Conservation (phyloP, 2,113 vertebrate species). For the Coracopsis vasa region DNA sequence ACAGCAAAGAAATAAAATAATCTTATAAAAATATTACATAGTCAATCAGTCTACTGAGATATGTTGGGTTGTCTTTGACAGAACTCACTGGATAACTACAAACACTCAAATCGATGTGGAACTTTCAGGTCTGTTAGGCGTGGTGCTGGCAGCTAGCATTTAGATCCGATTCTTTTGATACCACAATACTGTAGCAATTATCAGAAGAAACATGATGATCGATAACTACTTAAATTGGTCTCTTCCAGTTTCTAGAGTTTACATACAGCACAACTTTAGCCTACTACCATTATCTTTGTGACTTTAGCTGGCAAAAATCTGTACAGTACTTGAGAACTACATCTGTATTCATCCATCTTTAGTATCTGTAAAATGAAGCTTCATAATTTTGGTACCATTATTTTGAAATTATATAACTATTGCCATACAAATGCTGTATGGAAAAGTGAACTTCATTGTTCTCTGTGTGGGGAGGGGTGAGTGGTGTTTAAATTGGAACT, state of each 20-base stretch:
- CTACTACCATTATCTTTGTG: fast-evolving
- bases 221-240: neutral
- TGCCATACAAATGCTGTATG: neutral
- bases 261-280: neutral
- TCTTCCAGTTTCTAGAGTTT: neutral
- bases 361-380: neutral
- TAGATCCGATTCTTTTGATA: neutral
- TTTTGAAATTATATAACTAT: neutral
- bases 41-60: neutral
- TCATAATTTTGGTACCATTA: neutral
- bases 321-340: neutral
- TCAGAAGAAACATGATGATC: neutral
- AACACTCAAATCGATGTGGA: neutral
- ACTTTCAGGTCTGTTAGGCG: neutral
- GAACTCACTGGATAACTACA: neutral
- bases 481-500: neutral
- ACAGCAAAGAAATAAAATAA: conserved; percentile 54
- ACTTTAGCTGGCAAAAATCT: neutral
- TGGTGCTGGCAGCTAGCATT: neutral
- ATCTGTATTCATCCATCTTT: neutral
- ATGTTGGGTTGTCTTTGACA: neutral
- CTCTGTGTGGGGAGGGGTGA: neutral
- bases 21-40: neutral
- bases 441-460: neutral
- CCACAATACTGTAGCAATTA: neutral